Percentiles rank a stretch among this genome's conserved stretches.
Conservation (phyloP, 2,888 invertebrate genomes). For the Eucera pruinosa region DNA sequence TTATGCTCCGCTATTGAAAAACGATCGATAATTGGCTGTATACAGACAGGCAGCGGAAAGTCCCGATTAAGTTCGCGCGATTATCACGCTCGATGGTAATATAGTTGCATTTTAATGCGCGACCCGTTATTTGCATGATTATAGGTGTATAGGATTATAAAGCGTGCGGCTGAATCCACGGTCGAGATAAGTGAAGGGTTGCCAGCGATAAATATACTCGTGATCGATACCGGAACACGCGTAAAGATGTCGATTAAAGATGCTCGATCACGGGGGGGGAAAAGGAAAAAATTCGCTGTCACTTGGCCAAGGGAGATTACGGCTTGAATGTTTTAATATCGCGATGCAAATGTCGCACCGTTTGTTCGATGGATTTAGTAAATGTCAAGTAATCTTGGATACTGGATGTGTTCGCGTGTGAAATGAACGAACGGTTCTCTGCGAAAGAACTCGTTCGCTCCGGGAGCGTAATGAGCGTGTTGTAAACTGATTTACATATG, state of each 20-base stretch:
- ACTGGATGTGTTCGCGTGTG: too few species aligned
- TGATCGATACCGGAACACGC: conserved; percentile 56
- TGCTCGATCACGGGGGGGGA: not conserved
- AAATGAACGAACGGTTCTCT: conserved; percentile 5
- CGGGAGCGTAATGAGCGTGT: conserved; percentile 36
- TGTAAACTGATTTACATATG: conserved; percentile 48
- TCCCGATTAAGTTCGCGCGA: conserved; percentile 44
- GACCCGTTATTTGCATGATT: conserved; percentile 64
- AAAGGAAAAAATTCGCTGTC: not conserved
- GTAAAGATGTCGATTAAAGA: conserved; percentile 55
- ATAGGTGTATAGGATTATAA: conserved; percentile 55
- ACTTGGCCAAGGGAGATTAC: too few species aligned
- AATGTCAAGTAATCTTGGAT: conserved; percentile 41
- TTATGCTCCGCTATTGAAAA: conserved; percentile 27
- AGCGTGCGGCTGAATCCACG: conserved; percentile 35
- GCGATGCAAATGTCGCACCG: not conserved
- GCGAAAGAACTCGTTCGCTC: conserved; percentile 30
- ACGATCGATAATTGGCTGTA: conserved; percentile 38
- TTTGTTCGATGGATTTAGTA: conserved; percentile 20
- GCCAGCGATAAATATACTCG: conserved; percentile 47
- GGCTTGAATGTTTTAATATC: conserved; percentile 26
- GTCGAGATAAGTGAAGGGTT: conserved; percentile 53
- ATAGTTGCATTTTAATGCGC: conserved; percentile 47
- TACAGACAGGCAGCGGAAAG: conserved; percentile 16
- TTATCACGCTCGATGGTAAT: conserved; percentile 32